Conservation (phyloP, 2,888 invertebrate species). For the Microctonus brassicae region DNA sequence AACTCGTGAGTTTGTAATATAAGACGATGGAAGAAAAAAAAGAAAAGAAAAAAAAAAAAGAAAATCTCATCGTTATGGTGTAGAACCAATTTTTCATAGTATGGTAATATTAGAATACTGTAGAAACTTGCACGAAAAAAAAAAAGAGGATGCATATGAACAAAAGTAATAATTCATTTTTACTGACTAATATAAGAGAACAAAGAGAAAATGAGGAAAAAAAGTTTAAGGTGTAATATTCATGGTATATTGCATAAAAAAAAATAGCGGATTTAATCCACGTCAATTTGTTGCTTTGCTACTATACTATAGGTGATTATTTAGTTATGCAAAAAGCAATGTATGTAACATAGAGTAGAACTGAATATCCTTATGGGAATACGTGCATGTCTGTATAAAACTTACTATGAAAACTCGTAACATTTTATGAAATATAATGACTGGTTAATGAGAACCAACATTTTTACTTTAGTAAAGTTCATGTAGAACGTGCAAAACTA, state of each 20-base stretch:
- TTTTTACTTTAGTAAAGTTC: conserved; percentile 46
- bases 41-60: not conserved
- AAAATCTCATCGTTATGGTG: not conserved
- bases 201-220: not conserved
- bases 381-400: conserved; percentile 23
- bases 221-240: not conserved
- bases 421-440: conserved; percentile 52
- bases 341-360: not conserved
- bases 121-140: not conserved
- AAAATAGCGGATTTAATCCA: conserved; percentile 7
- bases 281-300: not conserved
- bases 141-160: not conserved
- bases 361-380: not conserved
- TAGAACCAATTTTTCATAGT: not conserved
- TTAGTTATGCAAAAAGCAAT: conserved; percentile 5
- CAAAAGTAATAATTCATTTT: not conserved
- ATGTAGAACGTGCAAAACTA: not conserved
- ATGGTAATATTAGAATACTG: not conserved
- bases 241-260: not conserved
- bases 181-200: not conserved
- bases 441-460: conserved; percentile 52
- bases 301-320: not conserved
- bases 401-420: conserved; percentile 44
- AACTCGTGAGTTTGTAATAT: not conserved
- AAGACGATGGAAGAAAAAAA: not conserved